Evolutionary conservation across 2,888 invertebrate genomes (phyloP).

Genomic region (Eugnorisma glareosa): DNA sequence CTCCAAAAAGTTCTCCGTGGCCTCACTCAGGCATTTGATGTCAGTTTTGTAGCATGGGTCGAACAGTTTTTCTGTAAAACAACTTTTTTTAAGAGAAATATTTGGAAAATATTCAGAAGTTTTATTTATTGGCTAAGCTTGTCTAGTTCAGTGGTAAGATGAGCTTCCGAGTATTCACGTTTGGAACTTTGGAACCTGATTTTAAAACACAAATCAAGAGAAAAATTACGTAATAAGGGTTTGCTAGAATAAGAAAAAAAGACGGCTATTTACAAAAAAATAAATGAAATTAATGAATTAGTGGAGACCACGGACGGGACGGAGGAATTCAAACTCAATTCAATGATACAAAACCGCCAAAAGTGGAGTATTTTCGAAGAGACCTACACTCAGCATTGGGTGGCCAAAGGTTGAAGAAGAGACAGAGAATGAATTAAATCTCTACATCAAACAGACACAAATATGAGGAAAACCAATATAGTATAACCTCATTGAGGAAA

Average conservation of each 20-base stretch:
- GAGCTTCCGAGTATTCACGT: neutral
- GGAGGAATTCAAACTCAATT: no score
- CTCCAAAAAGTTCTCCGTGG: conserved; percentile 80
- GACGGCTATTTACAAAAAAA: neutral
- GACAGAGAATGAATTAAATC: no score
- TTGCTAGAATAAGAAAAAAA: neutral
- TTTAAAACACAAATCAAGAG: neutral
- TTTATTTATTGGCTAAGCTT: no score
- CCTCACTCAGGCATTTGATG: conserved; percentile 78
- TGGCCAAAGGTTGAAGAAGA: no score
- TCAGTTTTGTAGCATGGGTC: conserved; percentile 79
- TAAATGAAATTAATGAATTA: neutral
- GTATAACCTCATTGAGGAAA: no score
- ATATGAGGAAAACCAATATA: no score
- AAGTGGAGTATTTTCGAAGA: no score
- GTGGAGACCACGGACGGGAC: no score
- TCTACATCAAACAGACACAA: neutral
- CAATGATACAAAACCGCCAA: no score
- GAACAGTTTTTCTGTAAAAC: conserved; percentile 61
- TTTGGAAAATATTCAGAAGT: neutral
- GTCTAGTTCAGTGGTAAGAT: neutral
- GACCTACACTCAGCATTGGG: no score
- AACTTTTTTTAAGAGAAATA: neutral
- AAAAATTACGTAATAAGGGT: neutral
- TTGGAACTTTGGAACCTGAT: neutral